Percentiles rank a stretch among this genome's conserved stretches.
phyloP scores from a whole-genome alignment of 2,797 vertebrate species.

The Rachycentron canadum region DNA sequence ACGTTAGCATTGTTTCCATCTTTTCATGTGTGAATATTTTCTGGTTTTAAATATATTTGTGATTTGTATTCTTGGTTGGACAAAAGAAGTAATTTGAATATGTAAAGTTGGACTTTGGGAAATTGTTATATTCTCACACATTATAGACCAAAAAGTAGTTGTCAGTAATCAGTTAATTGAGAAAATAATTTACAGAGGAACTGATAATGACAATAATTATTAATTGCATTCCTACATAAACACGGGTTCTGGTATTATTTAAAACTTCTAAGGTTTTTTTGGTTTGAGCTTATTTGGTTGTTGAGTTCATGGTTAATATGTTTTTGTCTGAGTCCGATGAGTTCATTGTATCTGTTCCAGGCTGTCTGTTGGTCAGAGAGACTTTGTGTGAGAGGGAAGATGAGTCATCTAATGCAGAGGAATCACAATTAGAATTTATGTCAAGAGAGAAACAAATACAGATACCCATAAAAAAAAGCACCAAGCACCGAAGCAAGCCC shows the following conservation, averaged over 20 bases:
- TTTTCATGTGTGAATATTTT: neutral
- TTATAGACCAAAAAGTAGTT: neutral
- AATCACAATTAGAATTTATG: constrained; percentile 69
- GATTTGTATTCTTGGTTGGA: neutral
- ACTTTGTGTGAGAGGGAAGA: constrained; percentile 52
- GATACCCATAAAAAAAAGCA: constrained; percentile 44
- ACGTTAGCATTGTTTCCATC: neutral
- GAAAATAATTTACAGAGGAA: neutral
- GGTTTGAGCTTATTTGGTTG: neutral
- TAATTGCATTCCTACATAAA: neutral
- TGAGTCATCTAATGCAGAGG: constrained; percentile 76
- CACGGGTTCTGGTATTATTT: neutral
- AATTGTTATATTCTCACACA: neutral
- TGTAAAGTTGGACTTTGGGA: neutral
- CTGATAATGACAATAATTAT: neutral
- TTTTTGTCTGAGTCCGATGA: constrained; percentile 43
- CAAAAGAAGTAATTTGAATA: no score
- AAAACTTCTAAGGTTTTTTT: constrained; percentile 15
- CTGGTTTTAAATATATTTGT: neutral
- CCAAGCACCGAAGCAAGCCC: constrained; percentile 25
- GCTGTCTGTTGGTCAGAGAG: constrained; percentile 52
- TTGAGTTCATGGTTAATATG: neutral
- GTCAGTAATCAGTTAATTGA: neutral
- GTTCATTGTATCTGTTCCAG: constrained; percentile 43
- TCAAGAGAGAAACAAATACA: constrained; percentile 50